Conservation (phyloP, 2,113 vertebrate species). For the Etheostoma spectabile region DNA sequence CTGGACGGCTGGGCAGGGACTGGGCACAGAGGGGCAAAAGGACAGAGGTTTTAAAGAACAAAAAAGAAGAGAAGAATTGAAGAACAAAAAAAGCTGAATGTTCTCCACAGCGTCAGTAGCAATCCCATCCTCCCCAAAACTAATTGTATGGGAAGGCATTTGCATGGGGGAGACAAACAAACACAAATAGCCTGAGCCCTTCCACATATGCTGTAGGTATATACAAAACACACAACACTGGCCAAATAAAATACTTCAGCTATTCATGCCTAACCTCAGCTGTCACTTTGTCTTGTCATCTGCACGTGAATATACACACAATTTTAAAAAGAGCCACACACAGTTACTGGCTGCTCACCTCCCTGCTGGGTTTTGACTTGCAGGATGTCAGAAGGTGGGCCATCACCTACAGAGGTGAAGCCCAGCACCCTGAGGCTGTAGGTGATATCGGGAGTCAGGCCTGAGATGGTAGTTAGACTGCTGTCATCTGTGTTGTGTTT, state of each 20-base stretch:
- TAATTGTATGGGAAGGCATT: neutral
- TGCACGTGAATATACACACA: slow-evolving; percentile 5
- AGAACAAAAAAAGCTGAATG: neutral
- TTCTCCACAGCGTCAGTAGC: slow-evolving; percentile 1
- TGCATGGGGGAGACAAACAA: neutral
- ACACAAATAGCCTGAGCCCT: neutral
- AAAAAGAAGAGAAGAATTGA: neutral
- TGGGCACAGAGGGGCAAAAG: slow-evolving; percentile 49
- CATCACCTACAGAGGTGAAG: slow-evolving; percentile 94
- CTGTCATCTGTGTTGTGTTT: slow-evolving; percentile 95
- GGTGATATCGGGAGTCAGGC: slow-evolving; percentile 92
- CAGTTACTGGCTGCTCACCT: slow-evolving; percentile 82
- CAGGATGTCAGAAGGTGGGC: slow-evolving; percentile 93
- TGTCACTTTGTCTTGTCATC: slow-evolving; percentile 4
- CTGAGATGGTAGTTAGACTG: slow-evolving; percentile 93
- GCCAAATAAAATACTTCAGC: neutral
- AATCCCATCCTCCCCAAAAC: neutral
- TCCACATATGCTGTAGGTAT: neutral
- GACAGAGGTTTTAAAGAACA: neutral
- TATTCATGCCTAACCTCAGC: neutral
- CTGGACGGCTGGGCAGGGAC: slow-evolving; percentile 95
- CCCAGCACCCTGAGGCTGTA: slow-evolving; percentile 95
- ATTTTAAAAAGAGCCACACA: slow-evolving; percentile 11
- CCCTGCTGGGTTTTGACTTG: slow-evolving; percentile 97
- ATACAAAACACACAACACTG: neutral